Evolutionary conservation across 2,113 vertebrate genomes (phyloP).

Genomic region (Lampris incognitus): DNA sequence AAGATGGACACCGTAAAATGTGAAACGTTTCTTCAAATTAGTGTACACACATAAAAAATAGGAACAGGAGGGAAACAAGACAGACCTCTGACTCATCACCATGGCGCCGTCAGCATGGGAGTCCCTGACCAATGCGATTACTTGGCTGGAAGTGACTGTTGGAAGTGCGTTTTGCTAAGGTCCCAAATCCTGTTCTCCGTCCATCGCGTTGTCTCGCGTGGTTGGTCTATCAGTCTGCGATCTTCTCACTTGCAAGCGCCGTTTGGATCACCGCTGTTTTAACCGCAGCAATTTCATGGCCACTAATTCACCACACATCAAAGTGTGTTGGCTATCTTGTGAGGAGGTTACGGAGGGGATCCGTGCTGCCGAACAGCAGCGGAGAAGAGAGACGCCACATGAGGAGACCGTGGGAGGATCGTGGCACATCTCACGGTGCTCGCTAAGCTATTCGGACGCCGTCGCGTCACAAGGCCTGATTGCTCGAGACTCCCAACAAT

Average conservation of each 20-base stretch:
- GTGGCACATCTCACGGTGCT: conserved; percentile 56
- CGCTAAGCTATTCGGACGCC: conserved; percentile 67
- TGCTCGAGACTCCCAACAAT: conserved; percentile 22
- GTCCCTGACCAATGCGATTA: no score
- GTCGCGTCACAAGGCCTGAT: conserved; percentile 54
- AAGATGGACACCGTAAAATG: no score
- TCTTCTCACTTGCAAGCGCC: conserved; percentile 1
- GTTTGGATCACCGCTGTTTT: conserved; percentile 4
- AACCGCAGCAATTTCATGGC: conserved; percentile 16
- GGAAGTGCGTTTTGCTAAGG: no score
- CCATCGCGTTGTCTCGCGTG: background rate
- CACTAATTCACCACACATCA: conserved; percentile 34
- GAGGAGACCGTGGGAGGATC: conserved; percentile 1
- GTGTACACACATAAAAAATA: no score
- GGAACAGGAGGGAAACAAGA: no score
- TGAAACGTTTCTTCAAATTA: no score
- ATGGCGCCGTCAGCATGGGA: no score
- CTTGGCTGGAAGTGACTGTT: no score
- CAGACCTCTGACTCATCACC: no score
- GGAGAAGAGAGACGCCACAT: conserved; percentile 14
- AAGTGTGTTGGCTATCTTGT: conserved; percentile 30
- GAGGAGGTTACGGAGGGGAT: conserved; percentile 20
- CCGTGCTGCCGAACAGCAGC: conserved; percentile 1
- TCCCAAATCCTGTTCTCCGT: no score
- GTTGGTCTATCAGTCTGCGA: background rate